A percentile compares a stretch with the other conserved stretches of the same genome.
Conservation (phyloP, 2,888 invertebrate genomes). For the Schrankia costaestrigalis region DNA sequence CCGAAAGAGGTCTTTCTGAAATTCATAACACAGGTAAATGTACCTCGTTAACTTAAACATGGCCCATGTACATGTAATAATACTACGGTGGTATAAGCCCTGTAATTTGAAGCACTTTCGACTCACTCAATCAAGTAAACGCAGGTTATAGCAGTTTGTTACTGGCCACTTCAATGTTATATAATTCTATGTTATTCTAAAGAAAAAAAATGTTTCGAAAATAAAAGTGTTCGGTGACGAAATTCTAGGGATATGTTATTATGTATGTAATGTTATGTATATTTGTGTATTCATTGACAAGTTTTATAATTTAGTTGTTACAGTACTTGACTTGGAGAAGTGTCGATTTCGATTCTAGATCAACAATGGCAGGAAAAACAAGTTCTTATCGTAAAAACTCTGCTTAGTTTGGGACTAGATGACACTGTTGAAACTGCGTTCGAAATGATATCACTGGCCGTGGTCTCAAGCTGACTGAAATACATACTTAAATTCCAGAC, state of each 20-base stretch:
- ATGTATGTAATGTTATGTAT: constrained; percentile 1
- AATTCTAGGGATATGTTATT: constrained; percentile 20
- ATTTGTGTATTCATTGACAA: too few relatives aligned
- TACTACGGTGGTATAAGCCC: constrained; percentile 32
- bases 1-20: too few relatives aligned
- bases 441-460: too few relatives aligned
- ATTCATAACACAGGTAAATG: constrained; percentile 11
- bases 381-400: too few relatives aligned
- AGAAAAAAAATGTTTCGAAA: constrained; percentile 25
- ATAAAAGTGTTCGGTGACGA: constrained; percentile 35
- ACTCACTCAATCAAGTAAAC: constrained; percentile 51
- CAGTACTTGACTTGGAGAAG: too few relatives aligned
- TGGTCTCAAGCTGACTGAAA: too few relatives aligned
- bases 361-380: too few relatives aligned
- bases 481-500: too few relatives aligned
- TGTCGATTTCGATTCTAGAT: too few relatives aligned
- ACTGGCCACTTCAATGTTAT: constrained; percentile 24
- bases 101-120: constrained; percentile 50
- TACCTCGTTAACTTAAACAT: constrained; percentile 36
- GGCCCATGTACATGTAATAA: constrained; percentile 30
- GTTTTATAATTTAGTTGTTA: too few relatives aligned
- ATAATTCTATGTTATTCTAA: constrained; percentile 32
- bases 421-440: too few relatives aligned
- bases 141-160: constrained; percentile 33
- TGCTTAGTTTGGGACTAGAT: too few relatives aligned